Conservation (phyloP, 2,113 vertebrate genomes). For the Mesocricetus auratus region DNA sequence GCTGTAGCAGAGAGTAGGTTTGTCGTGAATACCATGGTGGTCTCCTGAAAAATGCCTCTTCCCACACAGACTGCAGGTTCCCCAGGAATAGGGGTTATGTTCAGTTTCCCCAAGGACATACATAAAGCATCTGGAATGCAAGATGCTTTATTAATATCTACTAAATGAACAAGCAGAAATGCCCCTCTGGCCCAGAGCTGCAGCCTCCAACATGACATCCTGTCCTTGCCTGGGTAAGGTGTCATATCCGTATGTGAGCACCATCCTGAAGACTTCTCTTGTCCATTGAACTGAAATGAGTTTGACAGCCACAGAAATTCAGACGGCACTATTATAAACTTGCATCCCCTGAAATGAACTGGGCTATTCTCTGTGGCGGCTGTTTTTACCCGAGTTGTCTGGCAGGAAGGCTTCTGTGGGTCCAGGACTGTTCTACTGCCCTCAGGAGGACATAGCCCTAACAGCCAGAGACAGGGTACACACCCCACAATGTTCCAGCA, state of each 20-base stretch:
- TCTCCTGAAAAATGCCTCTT: background rate
- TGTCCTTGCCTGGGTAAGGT: background rate
- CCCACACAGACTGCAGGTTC: background rate
- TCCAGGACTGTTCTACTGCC: background rate
- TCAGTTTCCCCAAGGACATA: background rate
- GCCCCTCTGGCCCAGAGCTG: background rate
- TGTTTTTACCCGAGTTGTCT: background rate
- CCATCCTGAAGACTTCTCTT: background rate
- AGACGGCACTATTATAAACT: accelerated
- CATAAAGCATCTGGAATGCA: background rate
- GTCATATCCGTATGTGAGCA: background rate
- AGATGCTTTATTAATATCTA: background rate
- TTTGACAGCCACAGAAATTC: background rate
- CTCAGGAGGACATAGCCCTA: background rate
- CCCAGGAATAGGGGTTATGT: background rate
- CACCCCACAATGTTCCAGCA: background rate
- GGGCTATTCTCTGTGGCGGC: background rate
- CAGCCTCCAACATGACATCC: background rate
- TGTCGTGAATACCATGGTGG: background rate
- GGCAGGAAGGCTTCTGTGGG: background rate
- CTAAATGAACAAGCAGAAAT: background rate
- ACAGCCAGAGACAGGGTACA: too few species aligned
- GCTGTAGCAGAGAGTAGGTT: background rate
- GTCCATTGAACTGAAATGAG: background rate
- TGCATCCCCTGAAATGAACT: background rate